Evolutionary conservation across 2,888 invertebrate genomes (phyloP).

Genomic region (Herminia tarsipennalis): DNA sequence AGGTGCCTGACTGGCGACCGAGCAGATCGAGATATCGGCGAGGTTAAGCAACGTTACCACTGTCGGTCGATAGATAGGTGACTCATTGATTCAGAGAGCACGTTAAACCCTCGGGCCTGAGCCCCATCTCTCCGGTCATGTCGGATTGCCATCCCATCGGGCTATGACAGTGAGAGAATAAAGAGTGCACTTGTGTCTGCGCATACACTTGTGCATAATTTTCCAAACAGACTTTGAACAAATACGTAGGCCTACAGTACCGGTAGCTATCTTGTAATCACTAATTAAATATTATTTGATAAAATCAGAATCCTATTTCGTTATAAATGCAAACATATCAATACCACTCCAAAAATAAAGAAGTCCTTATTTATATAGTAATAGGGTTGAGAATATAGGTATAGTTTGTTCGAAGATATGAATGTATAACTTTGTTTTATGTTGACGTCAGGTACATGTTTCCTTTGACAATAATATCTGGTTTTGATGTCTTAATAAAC

Average conservation of each 20-base stretch:
- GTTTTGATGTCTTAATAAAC: conserved; percentile 71
- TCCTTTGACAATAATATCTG: conserved; percentile 63
- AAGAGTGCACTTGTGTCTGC: too few species aligned
- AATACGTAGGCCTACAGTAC: background rate
- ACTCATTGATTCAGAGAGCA: too few species aligned
- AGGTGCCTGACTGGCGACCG: too few species aligned
- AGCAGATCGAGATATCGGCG: too few species aligned
- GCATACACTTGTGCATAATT: too few species aligned
- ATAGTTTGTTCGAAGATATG: background rate
- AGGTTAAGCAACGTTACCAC: too few species aligned
- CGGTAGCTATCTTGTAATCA: conserved; percentile 20
- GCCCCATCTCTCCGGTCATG: too few species aligned
- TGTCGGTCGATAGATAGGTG: too few species aligned
- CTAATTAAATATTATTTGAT: conserved; percentile 54
- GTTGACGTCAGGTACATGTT: conserved; percentile 66
- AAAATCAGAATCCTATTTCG: conserved; percentile 44
- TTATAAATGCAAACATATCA: conserved; percentile 15
- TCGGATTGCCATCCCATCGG: too few species aligned
- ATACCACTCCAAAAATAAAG: background rate
- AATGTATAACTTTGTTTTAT: conserved; percentile 33
- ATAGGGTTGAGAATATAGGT: conserved; percentile 39
- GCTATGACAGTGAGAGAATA: too few species aligned
- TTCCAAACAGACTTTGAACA: too few species aligned
- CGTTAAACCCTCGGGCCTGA: too few species aligned
- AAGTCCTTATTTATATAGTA: background rate